These are phyloP conservation scores for Ardeotis arabs DNA, from an alignment of 2,113 vertebrate genomes.

Conservation along the genomic window DNA sequence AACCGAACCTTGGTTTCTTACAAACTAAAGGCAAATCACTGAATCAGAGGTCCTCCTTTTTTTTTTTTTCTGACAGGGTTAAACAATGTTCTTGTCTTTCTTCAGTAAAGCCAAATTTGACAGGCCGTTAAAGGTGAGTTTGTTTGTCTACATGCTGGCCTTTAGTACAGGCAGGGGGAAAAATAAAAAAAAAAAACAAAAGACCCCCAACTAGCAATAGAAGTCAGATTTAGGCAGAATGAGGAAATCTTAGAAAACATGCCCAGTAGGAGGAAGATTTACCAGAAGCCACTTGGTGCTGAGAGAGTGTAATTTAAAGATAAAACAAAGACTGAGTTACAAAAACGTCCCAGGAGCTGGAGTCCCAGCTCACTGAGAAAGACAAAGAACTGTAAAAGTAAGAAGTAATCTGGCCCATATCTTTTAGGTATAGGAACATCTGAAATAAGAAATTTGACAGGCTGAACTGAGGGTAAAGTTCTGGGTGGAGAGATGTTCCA, in stretches of 20 bases:
- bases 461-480: not conserved
- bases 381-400: not conserved
- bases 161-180: not conserved
- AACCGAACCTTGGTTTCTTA: not conserved
- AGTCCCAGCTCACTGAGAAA: not conserved
- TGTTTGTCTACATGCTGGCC: not conserved
- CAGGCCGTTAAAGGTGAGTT: not conserved
- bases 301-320: not conserved
- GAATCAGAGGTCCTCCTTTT: not conserved
- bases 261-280: not conserved
- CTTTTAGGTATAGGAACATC: not conserved
- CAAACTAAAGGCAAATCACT: not conserved
- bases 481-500: not conserved
- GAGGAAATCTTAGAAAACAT: not conserved
- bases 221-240: not conserved
- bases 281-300: not conserved
- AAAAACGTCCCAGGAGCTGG: not conserved
- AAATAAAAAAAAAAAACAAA: not conserved
- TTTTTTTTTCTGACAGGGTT: not conserved
- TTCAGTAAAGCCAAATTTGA: not conserved
- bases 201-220: not conserved
- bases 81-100: not conserved
- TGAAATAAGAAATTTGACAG: not conserved
- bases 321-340: not conserved
- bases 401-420: not conserved